Evolutionary conservation across 2,888 invertebrate genomes (phyloP), one percentile per base, ranked within the genome.

Genomic region (Cosmorhoe ocellata): DNA sequence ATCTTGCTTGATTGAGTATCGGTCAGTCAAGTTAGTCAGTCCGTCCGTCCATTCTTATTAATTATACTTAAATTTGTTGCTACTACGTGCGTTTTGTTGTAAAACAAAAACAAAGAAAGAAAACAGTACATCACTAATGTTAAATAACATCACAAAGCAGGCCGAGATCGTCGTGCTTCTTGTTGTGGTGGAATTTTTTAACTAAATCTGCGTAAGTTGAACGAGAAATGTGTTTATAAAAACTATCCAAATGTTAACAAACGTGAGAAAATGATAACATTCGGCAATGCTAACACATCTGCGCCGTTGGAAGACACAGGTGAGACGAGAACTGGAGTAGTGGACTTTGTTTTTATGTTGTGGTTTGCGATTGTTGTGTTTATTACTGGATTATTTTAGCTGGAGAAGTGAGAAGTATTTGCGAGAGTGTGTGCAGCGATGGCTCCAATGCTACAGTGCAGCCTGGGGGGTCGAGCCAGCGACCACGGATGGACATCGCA

Each of bases 401-500:
- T 88, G 90, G 89, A 56, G 91, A 91, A 80, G 89, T 85, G 57
- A 83, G 88, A 68, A 90, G 91, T 71, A 87, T 90, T 67, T 90
- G 90, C 69, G 91, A 90, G 66, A 91, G 91, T 75, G 75, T 90
- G 42, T 89, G 90, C 67, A 91, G 91, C 59, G 90, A 91, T 87
- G 90, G 90, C 8, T 91, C 91, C n/a, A 87, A 76, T 59, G 86
- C 90, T 30, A 91, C 90, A 4, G 85, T 90, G 27, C 90, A 90
- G 63, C 72, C 87, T 11, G 81, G 84, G 38, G 77, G 70, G 24
- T 66, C 79, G 0, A 87, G 81, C 62, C 83, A 81, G 56, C 75
- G 93, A 62, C 93, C 94, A 14, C 92, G 93, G 64, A 97, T 97
- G 95, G 97, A 97, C 80, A 95, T 98, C 56, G 97, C 95, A 42